Percentiles rank a stretch among this genome's conserved stretches.
Evolutionary conservation across 2,797 vertebrate species (phyloP).

Genomic region (Periophthalmus magnuspinnatus): DNA sequence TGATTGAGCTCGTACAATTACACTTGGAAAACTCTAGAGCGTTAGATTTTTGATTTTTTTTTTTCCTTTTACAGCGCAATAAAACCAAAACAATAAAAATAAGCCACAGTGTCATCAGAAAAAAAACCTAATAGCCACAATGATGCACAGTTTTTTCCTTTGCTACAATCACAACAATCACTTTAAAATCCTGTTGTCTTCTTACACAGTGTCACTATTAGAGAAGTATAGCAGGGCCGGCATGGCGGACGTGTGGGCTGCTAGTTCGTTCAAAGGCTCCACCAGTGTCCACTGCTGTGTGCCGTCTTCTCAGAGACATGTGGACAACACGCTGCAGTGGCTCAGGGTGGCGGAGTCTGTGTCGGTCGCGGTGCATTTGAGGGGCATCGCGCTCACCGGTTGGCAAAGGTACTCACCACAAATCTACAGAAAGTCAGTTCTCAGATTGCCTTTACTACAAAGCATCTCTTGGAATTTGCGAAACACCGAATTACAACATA

Average conservation of each 20-base stretch:
- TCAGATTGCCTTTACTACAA: too few species aligned
- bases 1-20: too few species aligned
- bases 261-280: slow-evolving; percentile 96
- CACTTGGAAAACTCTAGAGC: too few species aligned
- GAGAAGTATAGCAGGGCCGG: slow-evolving; percentile 85
- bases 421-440: too few species aligned
- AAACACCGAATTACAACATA: too few species aligned
- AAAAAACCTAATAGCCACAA: too few species aligned
- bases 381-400: slow-evolving; percentile 89
- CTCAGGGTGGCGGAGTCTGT: slow-evolving; percentile 79
- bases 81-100: too few species aligned
- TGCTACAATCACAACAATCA: not conserved
- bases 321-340: slow-evolving; percentile 91
- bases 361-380: slow-evolving; percentile 64
- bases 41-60: too few species aligned
- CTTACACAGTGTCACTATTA: slow-evolving; percentile 81
- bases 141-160: too few species aligned
- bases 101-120: too few species aligned
- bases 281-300: slow-evolving; percentile 84
- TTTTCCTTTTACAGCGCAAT: too few species aligned
- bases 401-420: slow-evolving; percentile 87
- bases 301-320: slow-evolving; percentile 84
- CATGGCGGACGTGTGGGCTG: slow-evolving; percentile 87
- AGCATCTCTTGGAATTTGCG: too few species aligned
- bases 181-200: not conserved